Evolutionary conservation across 2,113 vertebrate species (phyloP), one percentile per base, ranked within the genome.

Genomic region (Microcebus ravelobensis): DNA sequence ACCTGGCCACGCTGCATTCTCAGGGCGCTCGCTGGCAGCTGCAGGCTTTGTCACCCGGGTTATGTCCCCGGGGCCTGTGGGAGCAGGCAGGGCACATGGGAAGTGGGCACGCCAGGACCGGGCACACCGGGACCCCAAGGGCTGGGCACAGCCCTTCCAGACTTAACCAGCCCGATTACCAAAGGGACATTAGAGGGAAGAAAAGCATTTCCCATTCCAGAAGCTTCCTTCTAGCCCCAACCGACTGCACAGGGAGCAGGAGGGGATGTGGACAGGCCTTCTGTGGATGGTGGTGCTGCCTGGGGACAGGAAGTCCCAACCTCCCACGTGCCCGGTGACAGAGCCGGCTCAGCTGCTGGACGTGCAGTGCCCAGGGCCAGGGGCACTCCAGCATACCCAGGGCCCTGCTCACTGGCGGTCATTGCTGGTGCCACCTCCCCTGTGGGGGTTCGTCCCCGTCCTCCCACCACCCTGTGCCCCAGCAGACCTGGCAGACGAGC

Each of bases 281-380:
- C 20, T 18, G 2, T 5, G 2, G 45, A 11, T 5, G 3, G 39
- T 0, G 13, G 9, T 0, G 48, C 63, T 2, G 6, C 42, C n/a
- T 42, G 0, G 9, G 42, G 9, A 48, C 42, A 31, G 25, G 29
- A n/a, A 48, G 48, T 5, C 0, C 12, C 77, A 1, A 45, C 23
- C n/a, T 13, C 74, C 34, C 23, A 0, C 0, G 5, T 77, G 74
- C 45, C 45, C 2, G 1, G 45, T 27, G 15, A 20, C 48, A 2
- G 45, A 2, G 15, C 29, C 17, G 7, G 3, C 67, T 7, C 0
- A 2, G 52, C 17, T 3, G 0, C 29, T 6, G 0, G 36, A 3
- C 6, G 8, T 17, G 0, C 29, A 59, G 71, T 1, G 4, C 81
- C 39, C 0, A 8, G 27, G 27, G 11, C 14, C 4, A 0, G 5